Evolutionary conservation across 2,888 invertebrate species (phyloP).

Genomic region (Athalia cordata): DNA sequence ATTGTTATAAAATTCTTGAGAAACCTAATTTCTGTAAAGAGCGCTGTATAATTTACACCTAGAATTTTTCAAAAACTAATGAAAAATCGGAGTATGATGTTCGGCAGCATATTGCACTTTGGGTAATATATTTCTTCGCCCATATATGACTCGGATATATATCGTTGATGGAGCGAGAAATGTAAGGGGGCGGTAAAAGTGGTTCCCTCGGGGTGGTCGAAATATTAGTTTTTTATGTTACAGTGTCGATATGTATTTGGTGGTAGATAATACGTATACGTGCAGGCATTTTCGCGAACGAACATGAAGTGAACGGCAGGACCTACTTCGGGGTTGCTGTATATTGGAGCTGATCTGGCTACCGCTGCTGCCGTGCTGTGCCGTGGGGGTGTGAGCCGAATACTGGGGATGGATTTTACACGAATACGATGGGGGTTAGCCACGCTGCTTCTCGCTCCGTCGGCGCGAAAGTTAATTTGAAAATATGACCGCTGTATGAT

Average conservation of each 20-base stretch:
- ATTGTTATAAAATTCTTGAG: not conserved
- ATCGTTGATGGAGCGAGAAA: not conserved
- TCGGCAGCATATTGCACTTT: conserved; percentile 39
- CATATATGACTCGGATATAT: not conserved
- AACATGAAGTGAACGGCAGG: conserved; percentile 27
- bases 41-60: not conserved
- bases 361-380: not conserved
- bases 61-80: not conserved
- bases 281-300: conserved; percentile 26
- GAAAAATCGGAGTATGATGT: conserved; percentile 14
- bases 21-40: not conserved
- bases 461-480: conserved; percentile 41
- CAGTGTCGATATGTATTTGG: conserved; percentile 28
- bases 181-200: conserved; percentile 19
- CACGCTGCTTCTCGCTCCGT: conserved; percentile 18
- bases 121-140: conserved; percentile 26
- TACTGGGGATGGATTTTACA: conserved; percentile 17
- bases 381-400: conserved; percentile 14
- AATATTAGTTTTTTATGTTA: conserved; percentile 42
- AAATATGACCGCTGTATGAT: conserved; percentile 43
- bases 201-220: conserved; percentile 38
- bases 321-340: conserved; percentile 30
- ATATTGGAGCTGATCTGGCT: conserved; percentile 34
- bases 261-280: not conserved
- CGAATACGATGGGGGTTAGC: conserved; percentile 30